Evolutionary conservation across 2,797 vertebrate genomes (phyloP), one percentile per base, ranked within the genome.

Genomic region (Cephalopachus bancanus): DNA sequence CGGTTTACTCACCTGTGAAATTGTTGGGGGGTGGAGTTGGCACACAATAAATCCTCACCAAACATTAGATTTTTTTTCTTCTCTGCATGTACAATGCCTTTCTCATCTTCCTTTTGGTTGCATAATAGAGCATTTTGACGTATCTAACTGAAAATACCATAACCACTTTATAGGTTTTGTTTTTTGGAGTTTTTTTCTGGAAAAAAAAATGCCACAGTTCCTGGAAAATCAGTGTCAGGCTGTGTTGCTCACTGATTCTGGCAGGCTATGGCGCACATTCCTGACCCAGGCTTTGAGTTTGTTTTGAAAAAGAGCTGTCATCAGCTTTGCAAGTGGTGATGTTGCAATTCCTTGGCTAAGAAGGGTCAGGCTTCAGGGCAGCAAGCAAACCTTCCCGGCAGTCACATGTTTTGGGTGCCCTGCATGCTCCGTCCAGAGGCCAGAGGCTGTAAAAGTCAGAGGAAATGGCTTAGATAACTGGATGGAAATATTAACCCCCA

Each of bases 291-390:
- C 80, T 19, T 28, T 75, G 69, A 20, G 88, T 93, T 87, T 95
- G 87, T 90, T 96, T 89, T 67, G 95, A 79, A 75, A 91, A 90
- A 78, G 89, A 62, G 78, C 96, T 97, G 95, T 97, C 97, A 0
- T 88, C 96, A 92, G 57, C 76, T 91, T 95, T 2, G 12, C 92
- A 96, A 95, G 85, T 75, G 30, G 51, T 2, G 79, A 87, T 95
- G 5, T 44, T 85, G 97, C 89, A 93, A 59, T 91, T 95, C 87
- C 94, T 89, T 5, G 9, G 79, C 71, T 16, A 59, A 79, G 91
- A 30, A 2, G 4, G 60, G 83, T 75, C 88, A 96, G 89, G 87
- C 89, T 10, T 78, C 49, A 44, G 93, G 69, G 80, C 59, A 69
- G 55, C 22, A 2, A 92, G 55, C 64, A 83, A 33, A 1, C 76